These are phyloP conservation scores for Amorpha juglandis DNA, from an alignment of 2,888 invertebrate genomes.

Conservation along the genomic window DNA sequence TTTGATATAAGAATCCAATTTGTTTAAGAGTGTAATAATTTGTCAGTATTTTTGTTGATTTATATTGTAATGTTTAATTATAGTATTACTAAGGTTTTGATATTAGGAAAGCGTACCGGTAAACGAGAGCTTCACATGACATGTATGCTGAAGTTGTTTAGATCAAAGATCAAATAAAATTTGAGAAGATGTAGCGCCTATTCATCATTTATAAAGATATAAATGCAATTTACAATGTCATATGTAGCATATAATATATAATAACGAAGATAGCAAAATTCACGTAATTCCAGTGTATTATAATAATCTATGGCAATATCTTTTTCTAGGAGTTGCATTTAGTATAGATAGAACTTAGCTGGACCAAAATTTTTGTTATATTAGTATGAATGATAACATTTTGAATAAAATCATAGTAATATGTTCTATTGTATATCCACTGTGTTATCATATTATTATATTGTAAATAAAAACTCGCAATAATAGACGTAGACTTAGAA, in stretches of 20 bases:
- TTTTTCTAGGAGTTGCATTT: constrained; percentile 75
- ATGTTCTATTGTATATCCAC: constrained; percentile 73
- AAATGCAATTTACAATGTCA: constrained; percentile 20
- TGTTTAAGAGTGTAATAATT: constrained; percentile 30
- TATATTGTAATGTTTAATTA: constrained; percentile 22
- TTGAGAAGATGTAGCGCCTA: constrained; percentile 47
- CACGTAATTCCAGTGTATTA: constrained; percentile 54
- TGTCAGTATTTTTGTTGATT: constrained; percentile 40
- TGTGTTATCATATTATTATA: constrained; percentile 50
- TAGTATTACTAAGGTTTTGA: constrained; percentile 21
- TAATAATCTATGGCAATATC: constrained; percentile 70
- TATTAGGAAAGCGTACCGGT: constrained; percentile 6
- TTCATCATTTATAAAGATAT: constrained; percentile 27
- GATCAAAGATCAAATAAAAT: constrained; percentile 33
- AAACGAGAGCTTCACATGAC: constrained; percentile 28
- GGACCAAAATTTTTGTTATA: constrained; percentile 82
- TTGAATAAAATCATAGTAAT: constrained; percentile 59
- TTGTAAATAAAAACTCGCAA: constrained; percentile 79
- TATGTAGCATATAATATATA: neutral
- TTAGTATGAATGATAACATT: constrained; percentile 67
- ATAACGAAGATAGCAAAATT: constrained; percentile 33
- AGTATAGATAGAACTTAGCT: constrained; percentile 78
- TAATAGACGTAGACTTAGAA: constrained; percentile 74
- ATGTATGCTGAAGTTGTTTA: constrained; percentile 40
- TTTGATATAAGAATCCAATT: constrained; percentile 31